Percentiles rank a stretch among this genome's conserved stretches.
These are phyloP conservation scores for Cephus pygmeus DNA, from an alignment of 2,888 invertebrate species.

Conservation along the genomic window DNA sequence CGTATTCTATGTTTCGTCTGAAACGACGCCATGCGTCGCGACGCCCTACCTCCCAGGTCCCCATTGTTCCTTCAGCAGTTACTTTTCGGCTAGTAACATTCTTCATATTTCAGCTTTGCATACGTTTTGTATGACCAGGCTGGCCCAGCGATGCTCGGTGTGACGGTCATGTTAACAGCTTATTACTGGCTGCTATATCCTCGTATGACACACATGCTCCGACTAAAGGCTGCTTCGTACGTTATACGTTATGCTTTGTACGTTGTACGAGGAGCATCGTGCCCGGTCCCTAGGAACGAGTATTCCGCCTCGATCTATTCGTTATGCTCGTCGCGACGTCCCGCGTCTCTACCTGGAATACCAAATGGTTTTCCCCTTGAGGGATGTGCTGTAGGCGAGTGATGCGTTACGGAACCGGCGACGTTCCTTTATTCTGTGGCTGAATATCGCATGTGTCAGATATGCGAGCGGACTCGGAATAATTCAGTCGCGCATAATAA, in stretches of 20 bases:
- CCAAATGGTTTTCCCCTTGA: neutral
- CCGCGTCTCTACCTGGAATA: neutral
- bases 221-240: neutral
- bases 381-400: neutral
- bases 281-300: neutral
- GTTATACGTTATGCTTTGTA: neutral
- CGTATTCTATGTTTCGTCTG: neutral
- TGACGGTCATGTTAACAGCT: slow-evolving; percentile 39
- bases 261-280: neutral
- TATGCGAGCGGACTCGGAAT: neutral
- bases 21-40: neutral
- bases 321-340: neutral
- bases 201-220: slow-evolving; percentile 20
- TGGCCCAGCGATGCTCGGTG: slow-evolving; percentile 19
- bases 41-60: neutral
- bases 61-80: neutral
- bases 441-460: neutral
- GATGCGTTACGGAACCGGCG: neutral
- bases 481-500: neutral
- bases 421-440: neutral
- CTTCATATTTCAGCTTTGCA: neutral
- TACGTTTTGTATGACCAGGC: neutral
- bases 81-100: neutral
- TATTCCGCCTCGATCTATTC: neutral
- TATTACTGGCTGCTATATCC: slow-evolving; percentile 29